Conservation (phyloP, 2,797 vertebrate species). For the Enteromius mattozi region DNA sequence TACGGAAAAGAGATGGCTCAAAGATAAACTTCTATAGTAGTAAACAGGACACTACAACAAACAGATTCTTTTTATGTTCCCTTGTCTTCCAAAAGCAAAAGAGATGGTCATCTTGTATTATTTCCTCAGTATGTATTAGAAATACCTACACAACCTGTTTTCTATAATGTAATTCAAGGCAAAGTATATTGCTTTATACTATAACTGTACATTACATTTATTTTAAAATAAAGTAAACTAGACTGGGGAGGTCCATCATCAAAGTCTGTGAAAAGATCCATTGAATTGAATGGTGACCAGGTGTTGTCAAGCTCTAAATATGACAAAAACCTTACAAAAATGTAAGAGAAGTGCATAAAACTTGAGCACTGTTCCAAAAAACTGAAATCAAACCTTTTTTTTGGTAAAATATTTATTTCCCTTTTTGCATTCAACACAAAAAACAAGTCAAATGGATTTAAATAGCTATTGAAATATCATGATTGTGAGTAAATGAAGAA, state of each 20-base stretch:
- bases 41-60: neutral
- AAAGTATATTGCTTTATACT: neutral
- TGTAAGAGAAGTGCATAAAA: neutral
- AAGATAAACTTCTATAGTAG: neutral
- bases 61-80: neutral
- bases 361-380: neutral
- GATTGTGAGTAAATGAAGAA: too few relatives aligned
- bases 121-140: neutral
- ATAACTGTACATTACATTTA: neutral
- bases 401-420: neutral
- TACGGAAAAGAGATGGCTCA: slow-evolving; percentile 4
- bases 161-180: neutral
- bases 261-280: neutral
- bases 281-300: neutral
- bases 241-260: neutral
- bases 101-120: neutral
- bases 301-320: neutral
- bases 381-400: neutral
- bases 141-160: neutral
- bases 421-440: neutral
- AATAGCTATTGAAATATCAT: neutral
- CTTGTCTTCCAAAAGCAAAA: too few relatives aligned
- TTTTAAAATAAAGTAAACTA: neutral
- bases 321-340: neutral
- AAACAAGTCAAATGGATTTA: neutral